phyloP scores from a whole-genome alignment of 2,113 vertebrate genomes.

The Gallinago undulata region DNA sequence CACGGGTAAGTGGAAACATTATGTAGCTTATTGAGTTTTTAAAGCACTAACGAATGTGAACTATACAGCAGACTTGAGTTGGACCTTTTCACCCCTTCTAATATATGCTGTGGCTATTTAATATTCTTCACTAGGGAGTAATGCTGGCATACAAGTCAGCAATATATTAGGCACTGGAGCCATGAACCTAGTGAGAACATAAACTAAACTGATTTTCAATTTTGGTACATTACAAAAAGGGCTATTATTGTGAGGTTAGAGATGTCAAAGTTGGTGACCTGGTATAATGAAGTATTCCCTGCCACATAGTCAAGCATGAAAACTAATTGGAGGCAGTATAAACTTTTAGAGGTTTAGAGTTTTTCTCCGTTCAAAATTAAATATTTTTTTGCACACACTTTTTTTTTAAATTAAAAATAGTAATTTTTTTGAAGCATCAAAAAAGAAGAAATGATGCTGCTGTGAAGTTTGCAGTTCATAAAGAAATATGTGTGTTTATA shows the following conservation, averaged over 20 bases:
- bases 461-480: neutral
- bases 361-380: neutral
- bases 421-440: neutral
- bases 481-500: neutral
- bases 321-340: slow-evolving; percentile 38
- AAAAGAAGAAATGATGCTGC: neutral
- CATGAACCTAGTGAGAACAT: slow-evolving; percentile 63
- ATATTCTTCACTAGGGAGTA: slow-evolving; percentile 65
- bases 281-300: slow-evolving; percentile 62
- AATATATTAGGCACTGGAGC: slow-evolving; percentile 58
- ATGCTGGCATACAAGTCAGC: slow-evolving; percentile 56
- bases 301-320: slow-evolving; percentile 45
- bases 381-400: neutral
- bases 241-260: slow-evolving; percentile 64
- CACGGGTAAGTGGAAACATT: slow-evolving; percentile 61
- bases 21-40: slow-evolving; percentile 54
- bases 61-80: slow-evolving; percentile 27
- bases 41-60: slow-evolving; percentile 49
- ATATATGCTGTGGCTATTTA: slow-evolving; percentile 61
- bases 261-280: slow-evolving; percentile 73
- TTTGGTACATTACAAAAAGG: slow-evolving; percentile 63
- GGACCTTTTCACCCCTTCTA: slow-evolving; percentile 59
- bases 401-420: neutral
- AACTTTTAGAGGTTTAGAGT: neutral
- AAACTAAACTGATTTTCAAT: slow-evolving; percentile 71